Percentiles rank a stretch among this genome's conserved stretches.
phyloP scores from a whole-genome alignment of 2,888 invertebrate genomes.

The Cataglyphis cursor region DNA sequence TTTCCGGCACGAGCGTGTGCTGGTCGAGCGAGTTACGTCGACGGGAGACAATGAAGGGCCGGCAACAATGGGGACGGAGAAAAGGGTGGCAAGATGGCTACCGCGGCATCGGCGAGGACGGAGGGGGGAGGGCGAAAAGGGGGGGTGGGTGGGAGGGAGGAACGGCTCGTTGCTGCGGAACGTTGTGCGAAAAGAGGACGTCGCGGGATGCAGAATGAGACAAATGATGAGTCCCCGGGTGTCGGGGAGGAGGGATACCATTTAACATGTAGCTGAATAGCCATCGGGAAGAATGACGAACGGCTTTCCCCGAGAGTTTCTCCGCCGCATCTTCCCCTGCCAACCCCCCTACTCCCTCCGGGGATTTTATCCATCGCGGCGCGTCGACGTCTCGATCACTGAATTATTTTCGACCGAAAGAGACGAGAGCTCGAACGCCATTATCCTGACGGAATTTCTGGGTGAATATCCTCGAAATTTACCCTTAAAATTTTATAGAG shows the following conservation, averaged over 20 bases:
- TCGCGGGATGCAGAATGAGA: conserved; percentile 66
- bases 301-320: conserved; percentile 71
- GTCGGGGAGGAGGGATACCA: conserved; percentile 63
- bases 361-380: conserved; percentile 36
- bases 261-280: conserved; percentile 83
- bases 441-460: neutral
- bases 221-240: conserved; percentile 81
- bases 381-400: conserved; percentile 38
- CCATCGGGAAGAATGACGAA: conserved; percentile 80
- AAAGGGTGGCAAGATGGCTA: conserved; percentile 69
- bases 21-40: conserved; percentile 67
- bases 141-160: neutral
- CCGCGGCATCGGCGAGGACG: neutral
- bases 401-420: conserved; percentile 41
- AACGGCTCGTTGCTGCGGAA: conserved; percentile 46
- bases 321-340: conserved; percentile 28
- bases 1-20: conserved; percentile 42
- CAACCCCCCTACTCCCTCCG: neutral
- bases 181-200: conserved; percentile 69
- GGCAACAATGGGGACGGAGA: conserved; percentile 71
- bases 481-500: neutral
- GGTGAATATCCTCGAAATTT: neutral
- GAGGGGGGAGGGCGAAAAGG: neutral
- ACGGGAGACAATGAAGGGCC: conserved; percentile 72
- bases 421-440: conserved; percentile 14